phyloP scores from a whole-genome alignment of 2,113 vertebrate genomes.

The Xenopus borealis region DNA sequence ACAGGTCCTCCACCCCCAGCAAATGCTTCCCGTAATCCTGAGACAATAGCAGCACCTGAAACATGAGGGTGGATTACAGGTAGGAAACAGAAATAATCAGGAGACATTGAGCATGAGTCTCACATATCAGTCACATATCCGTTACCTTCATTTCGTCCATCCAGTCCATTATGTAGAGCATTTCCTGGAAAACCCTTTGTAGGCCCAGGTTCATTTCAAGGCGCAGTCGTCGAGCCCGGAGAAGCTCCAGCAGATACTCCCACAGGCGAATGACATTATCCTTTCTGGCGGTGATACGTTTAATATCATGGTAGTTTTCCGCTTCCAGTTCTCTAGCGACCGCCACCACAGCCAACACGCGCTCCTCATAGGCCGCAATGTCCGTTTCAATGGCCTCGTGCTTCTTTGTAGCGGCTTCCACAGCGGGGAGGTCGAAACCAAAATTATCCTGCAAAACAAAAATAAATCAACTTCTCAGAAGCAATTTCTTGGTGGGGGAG shows the following conservation, averaged over 20 bases:
- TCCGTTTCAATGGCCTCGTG: constrained; percentile 96
- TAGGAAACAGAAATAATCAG: too few relatives aligned
- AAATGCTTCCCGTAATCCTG: constrained; percentile 95
- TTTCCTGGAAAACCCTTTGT: constrained; percentile 96
- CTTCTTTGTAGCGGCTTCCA: constrained; percentile 94
- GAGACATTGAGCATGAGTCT: too few relatives aligned
- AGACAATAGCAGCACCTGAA: constrained; percentile 86
- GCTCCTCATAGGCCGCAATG: constrained; percentile 89
- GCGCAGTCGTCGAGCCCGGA: constrained; percentile 80
- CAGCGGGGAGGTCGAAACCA: constrained; percentile 94
- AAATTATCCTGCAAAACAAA: constrained; percentile 83
- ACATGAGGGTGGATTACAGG: neutral
- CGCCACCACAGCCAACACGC: constrained; percentile 86
- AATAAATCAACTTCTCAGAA: neutral
- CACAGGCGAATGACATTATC: constrained; percentile 93
- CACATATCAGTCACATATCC: too few relatives aligned
- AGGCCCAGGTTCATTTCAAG: constrained; percentile 92
- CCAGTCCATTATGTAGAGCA: constrained; percentile 98
- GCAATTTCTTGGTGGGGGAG: too few relatives aligned
- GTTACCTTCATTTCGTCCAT: constrained; percentile 98
- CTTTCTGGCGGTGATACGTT: constrained; percentile 83
- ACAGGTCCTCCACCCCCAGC: constrained; percentile 88
- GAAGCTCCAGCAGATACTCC: constrained; percentile 93
- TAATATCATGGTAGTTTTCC: constrained; percentile 91
- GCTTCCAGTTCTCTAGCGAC: constrained; percentile 87